Base-by-base conservation (phyloP, 2,797 vertebrate genomes). In the Microctenopoma steveboyesi region DNA sequence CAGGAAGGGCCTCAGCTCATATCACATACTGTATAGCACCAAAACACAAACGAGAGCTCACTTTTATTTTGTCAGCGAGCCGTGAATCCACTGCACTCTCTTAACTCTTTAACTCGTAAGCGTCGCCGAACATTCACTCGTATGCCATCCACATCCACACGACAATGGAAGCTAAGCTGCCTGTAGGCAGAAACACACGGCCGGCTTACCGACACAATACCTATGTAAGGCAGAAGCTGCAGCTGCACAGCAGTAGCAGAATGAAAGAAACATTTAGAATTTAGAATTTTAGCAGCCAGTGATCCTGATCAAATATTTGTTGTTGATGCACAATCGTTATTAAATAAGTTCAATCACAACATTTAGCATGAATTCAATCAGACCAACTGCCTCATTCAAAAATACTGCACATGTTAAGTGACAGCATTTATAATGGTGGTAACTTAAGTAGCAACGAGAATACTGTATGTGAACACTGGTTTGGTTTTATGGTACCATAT, bases 111-210 rank as follows among this genome's bases (percentile, higher is more conserved):
- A 73, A 83, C 81, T 86, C 71, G 48, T 69, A 59, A 83, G 82
- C 68, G 71, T 82, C 64, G 52, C 64, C 57, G 76, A 82, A 88
- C 74, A 86, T 67, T 75, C 72, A 70, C 78, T 82, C 76, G 78
- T 74, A 79, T 76, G 60, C 82, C 72, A 79, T 85, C 79, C 82
- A 72, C 84, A 82, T 64, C 50, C 64, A 64, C 84, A 85, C 62
- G 71, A 91, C 86, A 90, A 90, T 78, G 76, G 58, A 50, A 54
- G 74, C 72, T 92, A 87, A 91, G 86, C 90, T 79, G 82, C 87
- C 88, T 79, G 69, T 65, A 74, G 78, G 87, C 86, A 81, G 85
- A 67, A 76, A 77, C 82, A 83, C 58, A 81, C 53, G 74, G 57
- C 63, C 61, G 69, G 79, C 74, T 87, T 73, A 78, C 55, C 70